A percentile compares a stretch with the other conserved stretches of the same genome.
Conservation (phyloP, 2,888 invertebrate genomes). For the Ophion ellenae region DNA sequence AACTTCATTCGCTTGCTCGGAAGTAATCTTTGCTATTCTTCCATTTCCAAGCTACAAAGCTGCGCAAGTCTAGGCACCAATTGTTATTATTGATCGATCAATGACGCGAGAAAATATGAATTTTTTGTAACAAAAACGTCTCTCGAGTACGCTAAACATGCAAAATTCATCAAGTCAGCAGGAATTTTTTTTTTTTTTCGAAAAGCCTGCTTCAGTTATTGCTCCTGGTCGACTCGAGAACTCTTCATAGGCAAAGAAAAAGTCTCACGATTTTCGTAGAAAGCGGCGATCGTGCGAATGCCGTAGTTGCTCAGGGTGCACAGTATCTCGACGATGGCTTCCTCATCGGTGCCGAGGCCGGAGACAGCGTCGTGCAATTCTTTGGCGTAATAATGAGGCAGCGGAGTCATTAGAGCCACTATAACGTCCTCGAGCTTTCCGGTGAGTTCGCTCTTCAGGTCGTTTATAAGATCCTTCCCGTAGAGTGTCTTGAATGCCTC, state of each 20-base stretch:
- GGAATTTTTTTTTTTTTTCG: background rate
- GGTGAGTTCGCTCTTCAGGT: slow-evolving; percentile 94
- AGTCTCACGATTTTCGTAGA: slow-evolving; percentile 91
- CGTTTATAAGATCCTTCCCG: slow-evolving; percentile 92
- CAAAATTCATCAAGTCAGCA: no score
- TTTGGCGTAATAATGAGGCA: slow-evolving; percentile 95
- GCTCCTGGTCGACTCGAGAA: background rate
- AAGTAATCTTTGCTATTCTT: no score
- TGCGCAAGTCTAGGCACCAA: no score
- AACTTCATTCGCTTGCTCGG: no score
- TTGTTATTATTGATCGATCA: no score
- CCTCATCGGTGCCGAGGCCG: slow-evolving; percentile 95
- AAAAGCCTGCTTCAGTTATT: background rate
- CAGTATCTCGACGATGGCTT: slow-evolving; percentile 95
- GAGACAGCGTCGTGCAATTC: slow-evolving; percentile 94
- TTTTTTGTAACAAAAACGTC: no score
- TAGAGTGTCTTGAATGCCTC: slow-evolving; percentile 96
- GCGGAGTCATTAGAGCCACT: slow-evolving; percentile 94
- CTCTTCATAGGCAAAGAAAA: background rate
- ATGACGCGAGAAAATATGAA: no score
- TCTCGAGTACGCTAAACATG: no score
- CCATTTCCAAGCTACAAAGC: no score
- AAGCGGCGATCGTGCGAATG: slow-evolving; percentile 92
- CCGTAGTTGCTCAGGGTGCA: slow-evolving; percentile 96
- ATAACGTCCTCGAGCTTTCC: slow-evolving; percentile 96